Base-by-base conservation (phyloP, 2,888 invertebrate genomes). In the Chromoteleia sp. region DNA sequence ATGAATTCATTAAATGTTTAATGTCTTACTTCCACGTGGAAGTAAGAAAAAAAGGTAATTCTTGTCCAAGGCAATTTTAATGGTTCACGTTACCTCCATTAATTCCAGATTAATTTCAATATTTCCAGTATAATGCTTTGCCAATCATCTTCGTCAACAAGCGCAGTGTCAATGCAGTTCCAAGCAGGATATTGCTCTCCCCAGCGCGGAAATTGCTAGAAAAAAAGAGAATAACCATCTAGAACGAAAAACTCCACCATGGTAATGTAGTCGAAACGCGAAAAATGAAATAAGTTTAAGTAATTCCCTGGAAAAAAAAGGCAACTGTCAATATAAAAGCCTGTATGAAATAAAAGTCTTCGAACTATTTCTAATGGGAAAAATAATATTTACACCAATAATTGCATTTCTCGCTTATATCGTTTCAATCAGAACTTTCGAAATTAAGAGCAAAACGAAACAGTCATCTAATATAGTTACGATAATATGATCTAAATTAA, bases 111-210 rank as follows among this genome's bases (percentile, higher is more conserved):
- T 61, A 56, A 77, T 77, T 56, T 63, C 54, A 63, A 63, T 48
- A 75, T 74, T 80, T 80, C 54, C 63, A 59, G 54, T 50, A 43
- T 39, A 39, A 68, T 41, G 48, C 63, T 56, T 74, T 52, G 56
- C 21, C 50, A 45, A 67, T 58, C 78, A 48, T 41, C 58, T 56
- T 48, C 29, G 75, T 73, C 70, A 70, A 63, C 50, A 54, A 68
- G 21, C 45, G 56, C 59, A 70, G 75, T 75, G 80, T 75, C 75
- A 80, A 58, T 75, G 74, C 33, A 67, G 79, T 33, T 58, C 39
- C 29, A 41, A 70, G 33, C 75, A 76, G 81, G 81, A 81, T 81
- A 81, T 81, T 76, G 65, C 76, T 73, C 65, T 76, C 65, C 36
- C 61, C 56, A 73, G 56, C 30, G 39, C 67, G 76, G 81, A 76